phyloP scores from a whole-genome alignment of 2,797 vertebrate species.

The Sebastolobus alascanus region DNA sequence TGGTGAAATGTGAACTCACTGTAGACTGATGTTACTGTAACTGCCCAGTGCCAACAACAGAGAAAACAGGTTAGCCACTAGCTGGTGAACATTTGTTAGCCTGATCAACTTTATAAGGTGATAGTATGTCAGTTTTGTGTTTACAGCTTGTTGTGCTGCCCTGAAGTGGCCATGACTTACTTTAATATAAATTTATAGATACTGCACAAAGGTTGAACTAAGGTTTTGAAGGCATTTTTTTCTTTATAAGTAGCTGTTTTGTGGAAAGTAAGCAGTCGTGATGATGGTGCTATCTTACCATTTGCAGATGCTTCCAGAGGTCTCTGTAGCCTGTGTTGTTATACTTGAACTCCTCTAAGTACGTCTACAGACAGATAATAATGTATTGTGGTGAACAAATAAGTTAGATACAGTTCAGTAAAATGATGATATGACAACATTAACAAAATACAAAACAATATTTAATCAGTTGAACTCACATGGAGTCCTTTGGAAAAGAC shows the following conservation, averaged over 20 bases:
- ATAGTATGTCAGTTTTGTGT: background rate
- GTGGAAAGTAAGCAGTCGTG: accelerated
- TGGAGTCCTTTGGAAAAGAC: constrained; percentile 87
- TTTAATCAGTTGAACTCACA: constrained; percentile 78
- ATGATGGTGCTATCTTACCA: constrained; percentile 55
- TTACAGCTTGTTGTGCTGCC: background rate
- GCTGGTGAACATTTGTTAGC: background rate
- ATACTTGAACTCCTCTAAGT: constrained; percentile 86
- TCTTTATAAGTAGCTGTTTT: too few relatives aligned
- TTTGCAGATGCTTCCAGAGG: constrained; percentile 89
- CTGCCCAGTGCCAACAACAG: background rate
- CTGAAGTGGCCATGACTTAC: background rate
- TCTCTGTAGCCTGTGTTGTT: constrained; percentile 85
- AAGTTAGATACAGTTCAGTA: background rate
- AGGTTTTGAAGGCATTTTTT: background rate
- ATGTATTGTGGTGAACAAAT: background rate
- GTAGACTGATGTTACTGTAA: background rate
- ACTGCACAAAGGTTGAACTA: background rate
- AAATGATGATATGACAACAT: background rate
- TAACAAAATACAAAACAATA: background rate
- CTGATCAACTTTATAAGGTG: background rate
- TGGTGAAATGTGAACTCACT: background rate
- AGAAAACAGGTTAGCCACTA: background rate
- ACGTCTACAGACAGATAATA: constrained; percentile 82
- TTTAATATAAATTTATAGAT: background rate